Percentiles rank a stretch among this genome's conserved stretches.
phyloP scores from a whole-genome alignment of 2,888 invertebrate species.

The Mechanitis messenoides region DNA sequence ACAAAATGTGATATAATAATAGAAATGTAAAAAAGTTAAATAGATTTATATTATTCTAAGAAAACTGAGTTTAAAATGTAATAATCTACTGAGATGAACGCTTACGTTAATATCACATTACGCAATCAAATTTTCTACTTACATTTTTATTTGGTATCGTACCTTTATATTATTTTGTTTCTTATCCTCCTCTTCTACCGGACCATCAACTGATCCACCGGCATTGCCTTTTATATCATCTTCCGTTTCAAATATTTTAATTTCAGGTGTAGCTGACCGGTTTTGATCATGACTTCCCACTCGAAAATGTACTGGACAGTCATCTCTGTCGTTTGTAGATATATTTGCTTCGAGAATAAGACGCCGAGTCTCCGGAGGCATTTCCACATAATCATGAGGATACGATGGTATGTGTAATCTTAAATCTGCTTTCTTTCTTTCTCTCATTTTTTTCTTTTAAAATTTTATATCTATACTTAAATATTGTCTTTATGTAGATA shows the following conservation, averaged over 20 bases:
- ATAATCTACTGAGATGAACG: too few relatives aligned
- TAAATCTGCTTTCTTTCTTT: conserved; percentile 61
- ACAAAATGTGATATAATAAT: too few relatives aligned
- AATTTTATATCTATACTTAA: neutral
- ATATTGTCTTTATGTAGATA: conserved; percentile 6
- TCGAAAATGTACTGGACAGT: conserved; percentile 27
- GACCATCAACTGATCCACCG: conserved; percentile 11
- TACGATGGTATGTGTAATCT: conserved; percentile 55
- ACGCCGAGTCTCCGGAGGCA: conserved; percentile 52
- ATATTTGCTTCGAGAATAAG: conserved; percentile 42
- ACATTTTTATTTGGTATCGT: too few relatives aligned
- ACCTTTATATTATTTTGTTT: neutral
- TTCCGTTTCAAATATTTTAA: conserved; percentile 41
- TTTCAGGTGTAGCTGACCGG: conserved; percentile 55
- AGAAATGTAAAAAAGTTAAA: too few relatives aligned
- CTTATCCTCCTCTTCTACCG: conserved; percentile 3
- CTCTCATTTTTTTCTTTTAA: conserved; percentile 40
- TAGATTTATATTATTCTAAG: too few relatives aligned
- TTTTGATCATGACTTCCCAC: conserved; percentile 28
- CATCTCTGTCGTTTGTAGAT: conserved; percentile 39
- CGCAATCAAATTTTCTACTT: too few relatives aligned
- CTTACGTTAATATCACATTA: too few relatives aligned
- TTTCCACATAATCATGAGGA: conserved; percentile 62
- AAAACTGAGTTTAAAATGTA: too few relatives aligned
- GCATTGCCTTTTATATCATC: conserved; percentile 28